Base-by-base conservation (phyloP, 1,140 invertebrate species). In the Hycleus phaleratus region DNA sequence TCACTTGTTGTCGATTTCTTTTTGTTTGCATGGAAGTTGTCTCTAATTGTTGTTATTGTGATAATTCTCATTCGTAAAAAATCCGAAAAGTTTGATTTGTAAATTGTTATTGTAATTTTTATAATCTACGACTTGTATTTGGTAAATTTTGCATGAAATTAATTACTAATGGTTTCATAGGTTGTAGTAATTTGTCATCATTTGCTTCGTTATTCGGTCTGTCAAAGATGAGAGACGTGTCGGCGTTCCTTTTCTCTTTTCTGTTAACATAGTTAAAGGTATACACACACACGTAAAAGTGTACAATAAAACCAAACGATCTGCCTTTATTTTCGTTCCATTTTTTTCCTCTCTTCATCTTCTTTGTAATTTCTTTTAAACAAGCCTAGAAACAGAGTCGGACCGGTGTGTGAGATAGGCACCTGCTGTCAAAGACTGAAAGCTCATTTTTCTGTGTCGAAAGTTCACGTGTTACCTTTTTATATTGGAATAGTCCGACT, bases 101-200 rank as follows among this genome's bases (percentile, higher is more conserved):
- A 26, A 49, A 44, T 44, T 45, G 49, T 18, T 53, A 26, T 12
- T n/a, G 7, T 26, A 40, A 26, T 46, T 55, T 61, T 62, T 59
- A 55, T 48, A 32, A 32, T 32, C 32, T 62, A 59, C 50, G 26
- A 26, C 40, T 26, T 45, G 24, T 24, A 25, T 57, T 38, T 38
- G 18, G 39, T 18, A 26, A 43, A 44, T 56, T 61, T 46, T 58
- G 55, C 57, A 62, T 45, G 49, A 55, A 43, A 46, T 58, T 50
- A 50, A 56, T 58, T 42, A 32, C 32, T 32, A 32, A 32, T 32
- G 32, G 32, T 32, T 7, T 32, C 59, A 45, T 62, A 64, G 42
- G 61, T 64, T 61, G 45, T 56, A 52, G 62, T 58, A 59, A 66
- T 66, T 66, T 66, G 62, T 66, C 64, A 66, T 66, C 62, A 66